Evolutionary conservation across 2,113 vertebrate genomes (phyloP).

Genomic region (Dipodomys spectabilis): DNA sequence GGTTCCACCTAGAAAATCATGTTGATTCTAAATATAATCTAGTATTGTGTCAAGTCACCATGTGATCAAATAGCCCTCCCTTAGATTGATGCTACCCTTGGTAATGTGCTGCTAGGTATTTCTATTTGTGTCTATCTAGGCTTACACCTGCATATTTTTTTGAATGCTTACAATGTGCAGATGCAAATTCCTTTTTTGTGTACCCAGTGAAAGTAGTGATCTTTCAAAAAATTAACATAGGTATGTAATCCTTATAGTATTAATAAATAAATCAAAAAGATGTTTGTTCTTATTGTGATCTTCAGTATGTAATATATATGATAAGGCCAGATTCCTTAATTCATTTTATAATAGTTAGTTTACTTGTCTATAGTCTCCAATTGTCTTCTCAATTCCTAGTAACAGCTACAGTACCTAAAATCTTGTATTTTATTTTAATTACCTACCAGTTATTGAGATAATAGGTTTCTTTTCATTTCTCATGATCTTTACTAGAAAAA

Average conservation of each 20-base stretch:
- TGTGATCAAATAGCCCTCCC: background rate
- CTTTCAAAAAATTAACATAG: constrained; percentile 29
- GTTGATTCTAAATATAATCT: background rate
- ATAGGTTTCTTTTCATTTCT: constrained; percentile 73
- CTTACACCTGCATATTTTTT: constrained; percentile 20
- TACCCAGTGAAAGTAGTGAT: constrained; percentile 38
- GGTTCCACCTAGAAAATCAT: background rate
- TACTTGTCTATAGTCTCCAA: constrained; percentile 27
- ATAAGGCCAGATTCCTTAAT: constrained; percentile 33
- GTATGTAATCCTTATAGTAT: constrained; percentile 29
- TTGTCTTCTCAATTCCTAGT: constrained; percentile 52
- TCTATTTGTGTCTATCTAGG: background rate
- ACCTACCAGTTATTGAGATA: constrained; percentile 57
- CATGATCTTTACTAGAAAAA: constrained; percentile 57
- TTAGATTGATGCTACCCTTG: background rate
- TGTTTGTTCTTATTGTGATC: constrained; percentile 50
- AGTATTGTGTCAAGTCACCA: background rate
- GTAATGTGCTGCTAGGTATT: too few relatives aligned
- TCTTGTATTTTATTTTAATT: constrained; percentile 65
- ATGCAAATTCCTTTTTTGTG: constrained; percentile 52
- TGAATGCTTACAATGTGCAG: background rate
- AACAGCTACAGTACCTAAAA: background rate
- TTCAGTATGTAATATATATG: constrained; percentile 36
- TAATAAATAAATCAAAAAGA: constrained; percentile 12
- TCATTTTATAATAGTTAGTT: constrained; percentile 64